Evolutionary conservation across 2,797 vertebrate genomes (phyloP).

Genomic region (Benthosema pterotum): DNA sequence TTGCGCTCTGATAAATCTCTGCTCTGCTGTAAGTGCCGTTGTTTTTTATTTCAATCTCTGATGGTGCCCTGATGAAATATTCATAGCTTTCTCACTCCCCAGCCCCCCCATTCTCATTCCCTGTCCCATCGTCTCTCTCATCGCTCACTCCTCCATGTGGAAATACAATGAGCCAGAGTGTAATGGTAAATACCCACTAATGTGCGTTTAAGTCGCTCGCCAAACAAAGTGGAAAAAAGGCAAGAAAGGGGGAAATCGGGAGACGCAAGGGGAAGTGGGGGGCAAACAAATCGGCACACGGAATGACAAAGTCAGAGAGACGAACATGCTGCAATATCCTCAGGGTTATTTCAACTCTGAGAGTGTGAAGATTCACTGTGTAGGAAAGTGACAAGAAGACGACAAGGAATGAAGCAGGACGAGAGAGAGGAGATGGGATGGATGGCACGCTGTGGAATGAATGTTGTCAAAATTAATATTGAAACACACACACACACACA

Average conservation of each 20-base stretch:
- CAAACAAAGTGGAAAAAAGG: neutral
- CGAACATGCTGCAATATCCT: no score
- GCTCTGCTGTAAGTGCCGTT: constrained; percentile 23
- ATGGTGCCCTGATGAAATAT: constrained; percentile 59
- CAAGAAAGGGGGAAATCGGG: neutral
- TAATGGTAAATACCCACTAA: constrained; percentile 23
- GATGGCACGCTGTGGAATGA: no score
- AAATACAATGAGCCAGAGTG: constrained; percentile 12
- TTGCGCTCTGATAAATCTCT: constrained; percentile 36
- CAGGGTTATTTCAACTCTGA: no score
- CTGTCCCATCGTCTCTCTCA: constrained; percentile 2
- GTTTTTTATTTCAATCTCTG: constrained; percentile 51
- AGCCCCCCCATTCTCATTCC: neutral
- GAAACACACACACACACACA: no score
- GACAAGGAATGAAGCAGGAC: no score
- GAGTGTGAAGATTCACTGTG: no score
- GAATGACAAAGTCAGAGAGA: no score
- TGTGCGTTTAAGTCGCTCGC: neutral
- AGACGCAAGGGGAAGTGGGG: no score
- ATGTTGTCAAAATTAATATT: no score
- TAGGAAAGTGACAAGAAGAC: no score
- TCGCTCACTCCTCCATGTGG: constrained; percentile 11
- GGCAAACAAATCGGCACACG: neutral
- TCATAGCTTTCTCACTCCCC: constrained; percentile 32
- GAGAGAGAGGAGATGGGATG: no score